Evolutionary conservation across 2,113 vertebrate species (phyloP), one percentile per base, ranked within the genome.

Genomic region (Acanthochromis polyacanthus): DNA sequence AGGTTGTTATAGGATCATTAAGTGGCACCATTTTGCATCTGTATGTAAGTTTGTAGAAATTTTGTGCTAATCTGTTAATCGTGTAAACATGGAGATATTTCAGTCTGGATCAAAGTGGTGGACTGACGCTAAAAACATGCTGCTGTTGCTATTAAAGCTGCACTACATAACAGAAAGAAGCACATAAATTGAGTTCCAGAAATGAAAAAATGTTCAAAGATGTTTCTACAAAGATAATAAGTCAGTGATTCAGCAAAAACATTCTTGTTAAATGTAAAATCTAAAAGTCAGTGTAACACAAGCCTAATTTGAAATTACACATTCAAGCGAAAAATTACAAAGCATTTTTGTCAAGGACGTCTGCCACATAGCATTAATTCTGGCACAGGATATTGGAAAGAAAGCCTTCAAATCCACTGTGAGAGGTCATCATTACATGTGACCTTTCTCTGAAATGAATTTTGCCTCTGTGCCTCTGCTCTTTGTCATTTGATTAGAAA

Each of bases 361-460:
- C 55, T 61, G 32, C 69, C 68, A 61, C 53, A 56, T 20, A 56
- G 65, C 61, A 66, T 83, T 88, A 88, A 91, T 84, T 73, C 83
- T 46, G 40, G 60, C 23, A 66, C 63, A 78, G 83, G 72, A 82
- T 86, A 89, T 89, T 81, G 83, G 70, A 84, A 80, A 64, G 84
- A 89, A 90, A 91, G 77, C 84, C 81, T 80, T 81, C 62, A 87
- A 81, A 90, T 90, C 75, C 84, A 75, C 51, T 14, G 70, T 56
- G 55, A 83, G 71, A 80, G 90, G 81, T 85, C 88, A 82, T 88
- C 79, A 85, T 90, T 79, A 82, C 76, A 80, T 14, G 36, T 80
- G 83, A 91, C 89, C 89, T 92, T 89, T 88, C 61, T 64, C 72
- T 19, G 84, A 90, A 78, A 90, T 84, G 78, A 84, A 80, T 82